These are phyloP conservation scores for Bacillus rossius DNA, from an alignment of 1,140 invertebrate genomes.

Conservation along the genomic window DNA sequence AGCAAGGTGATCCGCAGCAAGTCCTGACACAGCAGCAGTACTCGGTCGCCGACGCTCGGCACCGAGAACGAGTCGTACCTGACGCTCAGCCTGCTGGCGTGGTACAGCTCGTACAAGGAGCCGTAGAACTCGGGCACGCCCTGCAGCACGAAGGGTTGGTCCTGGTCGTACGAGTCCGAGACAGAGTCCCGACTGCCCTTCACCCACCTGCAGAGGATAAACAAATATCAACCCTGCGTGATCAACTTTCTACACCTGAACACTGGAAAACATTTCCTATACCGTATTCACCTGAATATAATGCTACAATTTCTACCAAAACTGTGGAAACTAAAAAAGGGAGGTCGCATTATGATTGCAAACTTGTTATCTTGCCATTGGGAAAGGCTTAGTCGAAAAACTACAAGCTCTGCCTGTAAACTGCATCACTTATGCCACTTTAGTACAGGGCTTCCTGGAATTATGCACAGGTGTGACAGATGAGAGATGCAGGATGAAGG, in stretches of 20 bases:
- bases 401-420: too few relatives aligned
- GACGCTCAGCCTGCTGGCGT: constrained; percentile 35
- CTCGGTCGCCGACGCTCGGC: constrained; percentile 32
- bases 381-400: too few relatives aligned
- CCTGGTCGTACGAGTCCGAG: neutral
- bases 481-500: too few relatives aligned
- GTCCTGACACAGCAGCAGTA: constrained; percentile 40
- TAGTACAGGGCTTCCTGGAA: too few relatives aligned
- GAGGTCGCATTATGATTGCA: too few relatives aligned
- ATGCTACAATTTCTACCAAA: too few relatives aligned
- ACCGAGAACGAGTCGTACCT: constrained; percentile 39
- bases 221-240: neutral
- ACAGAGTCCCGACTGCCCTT: constrained; percentile 1
- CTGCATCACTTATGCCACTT: too few relatives aligned
- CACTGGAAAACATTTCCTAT: neutral
- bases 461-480: too few relatives aligned
- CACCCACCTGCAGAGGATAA: constrained; percentile 8
- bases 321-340: too few relatives aligned
- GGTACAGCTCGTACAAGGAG: constrained; percentile 31
- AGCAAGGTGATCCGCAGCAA: constrained; percentile 41
- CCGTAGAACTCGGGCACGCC: constrained; percentile 44
- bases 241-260: neutral
- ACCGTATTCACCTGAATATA: too few relatives aligned
- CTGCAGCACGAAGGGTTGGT: constrained; percentile 21
- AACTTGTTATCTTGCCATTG: too few relatives aligned